Percentiles rank a stretch among this genome's conserved stretches.
Evolutionary conservation across 2,113 vertebrate genomes (phyloP).

Genomic region (Dendropsophus ebraccatus): DNA sequence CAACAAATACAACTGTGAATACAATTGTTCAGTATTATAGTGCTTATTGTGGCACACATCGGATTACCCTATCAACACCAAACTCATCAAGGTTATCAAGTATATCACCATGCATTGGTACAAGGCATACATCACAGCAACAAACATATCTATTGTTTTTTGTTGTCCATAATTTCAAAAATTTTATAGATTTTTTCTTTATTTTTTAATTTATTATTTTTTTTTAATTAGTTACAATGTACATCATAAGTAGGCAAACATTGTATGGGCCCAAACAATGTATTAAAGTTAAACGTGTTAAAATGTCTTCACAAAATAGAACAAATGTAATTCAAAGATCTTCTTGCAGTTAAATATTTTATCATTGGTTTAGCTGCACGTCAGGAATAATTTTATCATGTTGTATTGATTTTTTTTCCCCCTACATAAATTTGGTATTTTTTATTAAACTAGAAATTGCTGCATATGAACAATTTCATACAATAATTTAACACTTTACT

Average conservation of each 20-base stretch:
- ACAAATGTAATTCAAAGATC: too few relatives aligned
- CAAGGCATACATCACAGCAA: slow-evolving; percentile 53
- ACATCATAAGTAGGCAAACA: slow-evolving; percentile 35
- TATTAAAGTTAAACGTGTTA: too few relatives aligned
- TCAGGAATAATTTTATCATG: background rate
- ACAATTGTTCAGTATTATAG: slow-evolving; percentile 21
- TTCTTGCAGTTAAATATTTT: background rate
- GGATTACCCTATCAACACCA: slow-evolving; percentile 53
- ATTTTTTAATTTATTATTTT: background rate
- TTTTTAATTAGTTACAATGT: background rate
- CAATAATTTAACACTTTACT: background rate
- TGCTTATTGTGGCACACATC: slow-evolving; percentile 38
- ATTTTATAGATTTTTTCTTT: background rate
- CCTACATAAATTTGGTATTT: background rate
- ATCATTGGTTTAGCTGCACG: background rate
- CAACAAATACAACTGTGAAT: slow-evolving; percentile 38
- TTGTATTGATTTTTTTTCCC: background rate
- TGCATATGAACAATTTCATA: background rate
- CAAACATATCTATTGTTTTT: slow-evolving; percentile 27
- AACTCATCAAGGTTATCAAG: slow-evolving; percentile 46
- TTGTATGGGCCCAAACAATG: background rate
- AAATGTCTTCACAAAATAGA: background rate
- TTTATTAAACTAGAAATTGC: background rate
- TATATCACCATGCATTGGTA: slow-evolving; percentile 51
- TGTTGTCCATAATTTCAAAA: background rate